Base-by-base conservation (phyloP, 1,140 invertebrate genomes). In the Papilio glaucus region DNA sequence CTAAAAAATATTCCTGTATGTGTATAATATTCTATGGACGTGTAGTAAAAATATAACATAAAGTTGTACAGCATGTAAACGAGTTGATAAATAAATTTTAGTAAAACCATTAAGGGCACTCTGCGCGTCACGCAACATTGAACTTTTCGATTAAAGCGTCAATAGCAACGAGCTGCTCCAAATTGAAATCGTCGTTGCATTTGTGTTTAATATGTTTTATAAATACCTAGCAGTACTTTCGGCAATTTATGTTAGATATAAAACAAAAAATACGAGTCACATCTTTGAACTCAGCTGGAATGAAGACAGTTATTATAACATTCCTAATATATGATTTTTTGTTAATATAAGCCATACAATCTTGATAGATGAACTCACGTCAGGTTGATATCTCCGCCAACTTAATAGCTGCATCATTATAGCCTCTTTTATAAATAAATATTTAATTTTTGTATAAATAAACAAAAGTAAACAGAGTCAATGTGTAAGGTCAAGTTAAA, bases 41-140 rank as follows among this genome's bases (percentile, higher is more conserved):
- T 53, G 10, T 53, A 24, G 21, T 53, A 12, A 12, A 53, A 21
- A 24, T 53, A 26, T 24, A 24, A 24, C 9, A 26, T 53, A 53
- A 53, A 24, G 18, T 53, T 53, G 21, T 24, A 53, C 49, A 24
- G 49, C 18, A 53, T 21, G 21, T 53, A 53, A 24, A 53, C 49
- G 21, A 24, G 49, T 53, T 9, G 18, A 53, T 53, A 53, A 53
- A 53, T 53, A 53, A 24, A 53, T 53, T 53, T 53, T 53, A 53
- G 49, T 53, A 53, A 53, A 53, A 53, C 49, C 49, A 53, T 53
- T 53, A 53, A 53, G 49, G 49, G 21, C 49, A 53, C 49, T 53
- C 49, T 12, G 18, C 18, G 49, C 21, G 49, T 12, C 49, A 53
- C 49, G 49, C 49, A 53, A 53, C 49, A 53, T 53, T 53, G 49